These are phyloP conservation scores for Zygothrica quintamaculata DNA, from an alignment of 2,888 invertebrate species.

Conservation along the genomic window DNA sequence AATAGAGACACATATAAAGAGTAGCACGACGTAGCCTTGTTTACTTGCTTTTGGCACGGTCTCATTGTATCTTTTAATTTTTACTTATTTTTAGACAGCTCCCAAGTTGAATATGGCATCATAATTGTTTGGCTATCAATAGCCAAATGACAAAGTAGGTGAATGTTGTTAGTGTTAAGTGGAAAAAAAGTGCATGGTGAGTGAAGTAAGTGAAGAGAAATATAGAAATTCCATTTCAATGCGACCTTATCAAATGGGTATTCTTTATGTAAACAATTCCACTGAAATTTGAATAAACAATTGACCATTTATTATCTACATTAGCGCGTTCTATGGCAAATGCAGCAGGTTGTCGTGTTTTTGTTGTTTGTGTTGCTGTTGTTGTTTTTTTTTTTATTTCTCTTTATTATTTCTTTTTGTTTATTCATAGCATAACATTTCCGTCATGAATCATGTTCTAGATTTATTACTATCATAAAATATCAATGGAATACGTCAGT, in stretches of 20 bases:
- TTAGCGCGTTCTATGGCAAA: slow-evolving; percentile 1
- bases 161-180: no score
- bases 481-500: slow-evolving; percentile 14
- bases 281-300: slow-evolving; percentile 42
- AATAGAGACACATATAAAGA: slow-evolving; percentile 32
- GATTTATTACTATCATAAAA: slow-evolving; percentile 24
- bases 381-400: no score
- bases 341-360: slow-evolving; percentile 5
- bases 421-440: slow-evolving; percentile 1
- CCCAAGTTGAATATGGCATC: slow-evolving; percentile 20
- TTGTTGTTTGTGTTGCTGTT: no score
- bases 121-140: slow-evolving; percentile 8
- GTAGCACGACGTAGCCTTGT: slow-evolving; percentile 22
- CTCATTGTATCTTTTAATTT: slow-evolving; percentile 2
- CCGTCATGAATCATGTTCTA: slow-evolving; percentile 34
- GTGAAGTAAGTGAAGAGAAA: no score
- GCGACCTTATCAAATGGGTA: slow-evolving; percentile 43
- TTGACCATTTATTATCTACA: slow-evolving; percentile 23
- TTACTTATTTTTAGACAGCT: slow-evolving; percentile 7
- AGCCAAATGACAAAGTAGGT: no score
- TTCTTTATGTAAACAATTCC: slow-evolving; percentile 39
- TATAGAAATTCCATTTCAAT: slow-evolving; percentile 2
- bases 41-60: slow-evolving; percentile 30
- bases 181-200: not conserved
- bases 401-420: no score